These are phyloP conservation scores for Corythornis vintsioides DNA, from an alignment of 2,113 vertebrate species.

Conservation along the genomic window DNA sequence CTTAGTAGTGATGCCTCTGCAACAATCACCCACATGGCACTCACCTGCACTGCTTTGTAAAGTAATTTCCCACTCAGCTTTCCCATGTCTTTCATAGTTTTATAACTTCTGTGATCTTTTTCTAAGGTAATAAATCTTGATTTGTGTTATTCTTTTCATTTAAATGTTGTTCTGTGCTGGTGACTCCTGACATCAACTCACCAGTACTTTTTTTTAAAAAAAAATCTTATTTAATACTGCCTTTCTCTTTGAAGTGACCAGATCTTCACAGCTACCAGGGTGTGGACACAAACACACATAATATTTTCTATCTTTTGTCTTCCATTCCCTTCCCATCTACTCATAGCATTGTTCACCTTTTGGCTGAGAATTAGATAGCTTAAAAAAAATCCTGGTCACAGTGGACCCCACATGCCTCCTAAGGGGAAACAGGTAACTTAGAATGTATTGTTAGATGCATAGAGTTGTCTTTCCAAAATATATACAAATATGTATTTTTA, in stretches of 20 bases:
- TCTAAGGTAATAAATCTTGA: background rate
- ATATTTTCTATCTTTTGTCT: background rate
- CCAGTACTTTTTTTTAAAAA: background rate
- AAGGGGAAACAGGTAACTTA: background rate
- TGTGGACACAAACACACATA: background rate
- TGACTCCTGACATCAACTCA: background rate
- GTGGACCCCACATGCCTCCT: background rate
- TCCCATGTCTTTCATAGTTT: background rate
- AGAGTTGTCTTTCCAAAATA: background rate
- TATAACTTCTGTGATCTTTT: background rate
- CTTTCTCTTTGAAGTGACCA: background rate
- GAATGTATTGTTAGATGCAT: background rate
- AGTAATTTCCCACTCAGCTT: background rate
- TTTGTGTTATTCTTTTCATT: background rate
- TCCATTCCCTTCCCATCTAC: background rate
- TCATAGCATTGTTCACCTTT: background rate
- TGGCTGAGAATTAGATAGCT: background rate
- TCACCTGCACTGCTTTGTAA: background rate
- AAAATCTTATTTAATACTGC: background rate
- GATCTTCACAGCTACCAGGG: background rate
- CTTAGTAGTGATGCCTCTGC: background rate
- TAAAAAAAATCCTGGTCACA: background rate
- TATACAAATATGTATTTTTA: background rate
- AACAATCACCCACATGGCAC: accelerated
- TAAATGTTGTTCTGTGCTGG: background rate